These are phyloP conservation scores for Xiphophorus birchmanni DNA, from an alignment of 2,797 vertebrate genomes.

Conservation along the genomic window DNA sequence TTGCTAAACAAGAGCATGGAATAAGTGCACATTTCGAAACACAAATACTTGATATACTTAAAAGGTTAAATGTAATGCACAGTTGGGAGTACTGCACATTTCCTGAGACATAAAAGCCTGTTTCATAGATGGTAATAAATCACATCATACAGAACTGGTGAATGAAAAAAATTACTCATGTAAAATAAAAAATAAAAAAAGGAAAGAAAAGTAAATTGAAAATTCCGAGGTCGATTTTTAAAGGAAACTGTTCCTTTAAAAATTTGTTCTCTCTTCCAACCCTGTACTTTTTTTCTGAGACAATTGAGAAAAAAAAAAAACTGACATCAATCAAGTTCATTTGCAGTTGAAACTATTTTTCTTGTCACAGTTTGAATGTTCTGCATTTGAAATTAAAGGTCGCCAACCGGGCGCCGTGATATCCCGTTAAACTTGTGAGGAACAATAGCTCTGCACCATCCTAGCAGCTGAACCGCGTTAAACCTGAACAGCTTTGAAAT, in stretches of 20 bases:
- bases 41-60: background rate
- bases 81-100: background rate
- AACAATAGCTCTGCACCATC: background rate
- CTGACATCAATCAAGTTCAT: background rate
- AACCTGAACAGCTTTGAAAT: background rate
- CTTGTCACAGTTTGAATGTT: conserved; percentile 1
- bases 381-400: conserved; percentile 13
- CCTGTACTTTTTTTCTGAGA: background rate
- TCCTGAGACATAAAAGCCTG: background rate
- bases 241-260: background rate
- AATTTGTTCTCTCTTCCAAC: background rate
- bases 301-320: too few species aligned
- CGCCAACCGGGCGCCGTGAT: background rate
- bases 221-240: background rate
- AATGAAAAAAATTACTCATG: background rate
- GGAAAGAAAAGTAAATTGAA: background rate
- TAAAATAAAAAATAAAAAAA: background rate
- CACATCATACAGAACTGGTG: background rate
- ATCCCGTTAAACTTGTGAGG: background rate
- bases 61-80: background rate
- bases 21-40: background rate
- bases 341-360: background rate
- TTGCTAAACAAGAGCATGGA: too few species aligned
- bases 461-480: background rate
- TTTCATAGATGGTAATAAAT: background rate